phyloP scores from a whole-genome alignment of 1,140 invertebrate species.

The Pemphigus obesinymphae region DNA sequence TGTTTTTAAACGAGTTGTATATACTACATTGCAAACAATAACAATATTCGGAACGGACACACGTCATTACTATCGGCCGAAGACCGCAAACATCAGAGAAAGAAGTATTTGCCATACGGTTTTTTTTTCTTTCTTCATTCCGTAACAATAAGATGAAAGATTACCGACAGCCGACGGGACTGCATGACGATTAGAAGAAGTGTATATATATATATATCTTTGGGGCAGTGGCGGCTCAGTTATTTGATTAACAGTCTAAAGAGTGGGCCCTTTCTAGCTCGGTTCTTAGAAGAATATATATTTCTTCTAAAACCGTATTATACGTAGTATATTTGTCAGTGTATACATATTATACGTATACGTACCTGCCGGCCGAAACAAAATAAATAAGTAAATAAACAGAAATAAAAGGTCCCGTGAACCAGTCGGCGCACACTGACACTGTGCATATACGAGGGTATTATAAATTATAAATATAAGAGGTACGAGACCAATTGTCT shows the following conservation, averaged over 20 bases:
- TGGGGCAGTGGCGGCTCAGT: neutral
- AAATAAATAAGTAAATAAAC: neutral
- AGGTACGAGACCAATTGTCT: too few species aligned
- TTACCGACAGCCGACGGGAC: slow-evolving; percentile 6
- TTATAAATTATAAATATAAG: too few species aligned
- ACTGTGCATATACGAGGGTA: too few species aligned
- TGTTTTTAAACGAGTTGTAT: slow-evolving; percentile 10
- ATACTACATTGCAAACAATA: slow-evolving; percentile 11
- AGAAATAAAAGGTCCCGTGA: neutral
- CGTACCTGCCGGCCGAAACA: neutral
- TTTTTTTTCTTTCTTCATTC: too few species aligned
- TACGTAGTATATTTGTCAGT: too few species aligned
- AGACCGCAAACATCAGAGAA: slow-evolving; percentile 33
- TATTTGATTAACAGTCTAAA: slow-evolving; percentile 8
- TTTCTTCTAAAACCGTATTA: neutral
- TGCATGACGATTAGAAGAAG: neutral
- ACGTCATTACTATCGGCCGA: slow-evolving; percentile 10
- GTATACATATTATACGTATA: too few species aligned
- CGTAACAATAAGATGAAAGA: slow-evolving; percentile 41
- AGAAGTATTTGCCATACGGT: slow-evolving; percentile 20
- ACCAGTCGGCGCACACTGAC: too few species aligned
- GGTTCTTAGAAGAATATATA: neutral
- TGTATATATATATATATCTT: slow-evolving; percentile 2
- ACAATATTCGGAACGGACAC: neutral
- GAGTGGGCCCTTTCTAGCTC: neutral